phyloP scores from a whole-genome alignment of 2,888 invertebrate species.

The Drosophila prostipennis region DNA sequence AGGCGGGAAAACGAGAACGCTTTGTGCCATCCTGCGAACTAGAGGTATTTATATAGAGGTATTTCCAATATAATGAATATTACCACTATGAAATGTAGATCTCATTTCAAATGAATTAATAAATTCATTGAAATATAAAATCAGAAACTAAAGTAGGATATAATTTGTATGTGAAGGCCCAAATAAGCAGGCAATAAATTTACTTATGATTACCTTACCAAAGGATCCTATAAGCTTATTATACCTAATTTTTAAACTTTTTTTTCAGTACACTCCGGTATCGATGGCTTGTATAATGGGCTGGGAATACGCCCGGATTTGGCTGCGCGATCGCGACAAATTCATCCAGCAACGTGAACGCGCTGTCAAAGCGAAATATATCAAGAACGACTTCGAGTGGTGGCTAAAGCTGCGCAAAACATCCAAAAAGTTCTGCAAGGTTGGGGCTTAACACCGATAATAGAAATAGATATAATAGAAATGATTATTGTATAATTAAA shows the following conservation, averaged over 20 bases:
- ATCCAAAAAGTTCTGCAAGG: constrained; percentile 55
- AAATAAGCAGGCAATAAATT: constrained; percentile 12
- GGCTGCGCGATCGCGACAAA: constrained; percentile 62
- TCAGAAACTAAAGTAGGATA: no score
- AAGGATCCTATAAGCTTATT: no score
- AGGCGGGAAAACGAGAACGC: constrained; percentile 38
- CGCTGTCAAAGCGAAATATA: constrained; percentile 48
- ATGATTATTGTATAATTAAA: no score
- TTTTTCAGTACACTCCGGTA: constrained; percentile 42
- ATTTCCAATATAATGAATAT: background rate
- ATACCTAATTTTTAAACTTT: background rate
- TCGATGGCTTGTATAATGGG: constrained; percentile 59
- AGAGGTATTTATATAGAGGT: constrained; percentile 44
- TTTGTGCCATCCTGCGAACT: constrained; percentile 64
- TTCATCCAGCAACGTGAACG: constrained; percentile 34
- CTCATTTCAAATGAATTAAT: no score
- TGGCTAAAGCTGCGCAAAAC: constrained; percentile 69
- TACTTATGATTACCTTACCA: background rate
- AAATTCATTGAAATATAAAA: no score
- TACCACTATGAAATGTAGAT: no score
- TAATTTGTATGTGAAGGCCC: background rate
- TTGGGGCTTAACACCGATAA: background rate
- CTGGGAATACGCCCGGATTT: constrained; percentile 67
- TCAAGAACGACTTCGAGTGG: constrained; percentile 69
- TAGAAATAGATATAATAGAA: no score